Base-by-base conservation (phyloP, 2,113 vertebrate species). In the Sphaerodactylus townsendi region DNA sequence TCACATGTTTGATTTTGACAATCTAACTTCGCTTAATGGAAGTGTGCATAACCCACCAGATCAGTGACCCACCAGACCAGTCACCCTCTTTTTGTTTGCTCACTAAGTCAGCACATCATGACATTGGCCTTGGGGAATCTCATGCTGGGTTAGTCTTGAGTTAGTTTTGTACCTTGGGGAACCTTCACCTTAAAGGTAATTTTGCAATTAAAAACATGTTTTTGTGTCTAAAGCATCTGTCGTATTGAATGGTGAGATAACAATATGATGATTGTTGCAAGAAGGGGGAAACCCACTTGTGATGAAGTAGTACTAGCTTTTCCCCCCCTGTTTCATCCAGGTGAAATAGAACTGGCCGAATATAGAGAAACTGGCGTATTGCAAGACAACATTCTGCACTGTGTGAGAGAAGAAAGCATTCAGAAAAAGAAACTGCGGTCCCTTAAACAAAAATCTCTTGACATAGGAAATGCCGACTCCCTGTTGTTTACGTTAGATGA, bases 371-470 rank as follows among this genome's bases (percentile, higher is more conserved):
- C 97, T 71, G 97, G 98, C 44, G 96, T 96, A n/a, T 96, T 99
- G 75, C 98, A 98, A 95, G 99, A 99, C 97, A 99, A 96, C 90
- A 97, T 99, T 85, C 96, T 99, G 35, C 98, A 97, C 93, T 98
- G 98, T 84, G 97, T 98, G 92, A 96, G 98, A 95, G 98, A 99
- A 94, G 98, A 99, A 89, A 97, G 97, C 95, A 97, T 97, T 93
- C 97, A 98, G 94, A 98, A 98, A 96, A 99, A 98, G 92, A 96
- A 97, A 65, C 96, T 99, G 44, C 98, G 98, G 91, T 98, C 98
- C 94, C 98, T 99, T 92, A 99, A 99, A 95, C 99, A 99, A 95
- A 99, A 99, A 95, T 99, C 99, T 93, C 96, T 99, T 94, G 99
- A 99, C 95, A 99, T 99, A 93, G 96, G 97, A 92, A 99, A 99